These are phyloP conservation scores for mouse (Mus musculus) DNA, from an alignment of 2,113 vertebrate species.

Conservation along the genomic window DNA sequence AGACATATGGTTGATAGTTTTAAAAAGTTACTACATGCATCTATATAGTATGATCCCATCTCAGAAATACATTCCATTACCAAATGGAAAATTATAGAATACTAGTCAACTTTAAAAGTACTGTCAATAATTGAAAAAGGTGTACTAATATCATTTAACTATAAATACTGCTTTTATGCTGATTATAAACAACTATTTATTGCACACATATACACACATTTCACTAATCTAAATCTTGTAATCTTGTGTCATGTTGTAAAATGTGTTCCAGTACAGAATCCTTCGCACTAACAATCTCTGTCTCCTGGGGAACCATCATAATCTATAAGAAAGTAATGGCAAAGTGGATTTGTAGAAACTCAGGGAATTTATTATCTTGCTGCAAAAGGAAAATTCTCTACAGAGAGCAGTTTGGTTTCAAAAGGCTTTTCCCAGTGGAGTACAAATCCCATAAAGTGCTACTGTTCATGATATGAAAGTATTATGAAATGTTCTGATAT, in stretches of 20 bases:
- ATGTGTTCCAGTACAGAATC: conserved; percentile 14
- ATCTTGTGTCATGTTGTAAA: neutral
- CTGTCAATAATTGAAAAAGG: neutral
- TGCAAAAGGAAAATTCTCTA: neutral
- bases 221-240: neutral
- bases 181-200: neutral
- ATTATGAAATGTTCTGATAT: neutral
- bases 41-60: neutral
- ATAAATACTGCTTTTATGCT: neutral
- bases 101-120: neutral
- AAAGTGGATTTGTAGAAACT: conserved; percentile 50
- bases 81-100: neutral
- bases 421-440: conserved; percentile 26
- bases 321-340: neutral
- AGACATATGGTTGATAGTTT: neutral
- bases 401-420: conserved; percentile 28
- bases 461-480: neutral
- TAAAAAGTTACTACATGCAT: neutral
- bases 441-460: conserved; percentile 34
- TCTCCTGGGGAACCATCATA: neutral
- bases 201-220: neutral
- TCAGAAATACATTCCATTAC: neutral
- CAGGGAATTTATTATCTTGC: conserved; percentile 52
- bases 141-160: neutral
- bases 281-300: neutral